A percentile compares a stretch with the other conserved stretches of the same genome.
Conservation (phyloP, 2,888 invertebrate species). For the Idaea straminata region DNA sequence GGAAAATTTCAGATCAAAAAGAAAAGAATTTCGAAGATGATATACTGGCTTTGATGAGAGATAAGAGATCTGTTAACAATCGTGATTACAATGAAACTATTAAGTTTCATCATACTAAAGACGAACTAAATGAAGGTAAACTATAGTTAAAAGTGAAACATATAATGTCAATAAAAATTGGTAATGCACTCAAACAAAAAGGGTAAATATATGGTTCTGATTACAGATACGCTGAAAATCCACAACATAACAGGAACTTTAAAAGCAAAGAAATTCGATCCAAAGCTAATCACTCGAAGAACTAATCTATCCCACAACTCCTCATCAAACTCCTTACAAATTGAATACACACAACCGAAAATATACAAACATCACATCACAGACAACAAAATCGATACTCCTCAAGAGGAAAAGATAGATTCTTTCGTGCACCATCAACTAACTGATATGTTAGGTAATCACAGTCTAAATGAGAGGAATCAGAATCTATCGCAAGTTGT, state of each 20-base stretch:
- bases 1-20: constrained; percentile 23
- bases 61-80: constrained; percentile 47
- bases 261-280: constrained; percentile 45
- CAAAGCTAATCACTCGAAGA: constrained; percentile 41
- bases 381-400: constrained; percentile 62
- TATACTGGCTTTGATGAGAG: constrained; percentile 29
- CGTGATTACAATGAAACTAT: constrained; percentile 43
- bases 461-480: constrained; percentile 50
- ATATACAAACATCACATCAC: constrained; percentile 44
- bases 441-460: constrained; percentile 46
- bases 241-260: constrained; percentile 55
- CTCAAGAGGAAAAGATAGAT: constrained; percentile 38
- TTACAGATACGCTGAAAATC: constrained; percentile 59
- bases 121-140: constrained; percentile 65
- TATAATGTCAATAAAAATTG: background rate
- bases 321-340: constrained; percentile 48
- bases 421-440: constrained; percentile 39
- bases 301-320: constrained; percentile 35
- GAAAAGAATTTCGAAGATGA: constrained; percentile 28
- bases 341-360: constrained; percentile 53
- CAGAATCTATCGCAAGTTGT: constrained; percentile 61
- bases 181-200: background rate
- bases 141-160: background rate
- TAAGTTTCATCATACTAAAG: constrained; percentile 51
- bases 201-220: background rate